Percentiles rank a stretch among this genome's conserved stretches.
These are phyloP conservation scores for Toxotes chatareus DNA, from an alignment of 2,113 vertebrate genomes.

Conservation along the genomic window DNA sequence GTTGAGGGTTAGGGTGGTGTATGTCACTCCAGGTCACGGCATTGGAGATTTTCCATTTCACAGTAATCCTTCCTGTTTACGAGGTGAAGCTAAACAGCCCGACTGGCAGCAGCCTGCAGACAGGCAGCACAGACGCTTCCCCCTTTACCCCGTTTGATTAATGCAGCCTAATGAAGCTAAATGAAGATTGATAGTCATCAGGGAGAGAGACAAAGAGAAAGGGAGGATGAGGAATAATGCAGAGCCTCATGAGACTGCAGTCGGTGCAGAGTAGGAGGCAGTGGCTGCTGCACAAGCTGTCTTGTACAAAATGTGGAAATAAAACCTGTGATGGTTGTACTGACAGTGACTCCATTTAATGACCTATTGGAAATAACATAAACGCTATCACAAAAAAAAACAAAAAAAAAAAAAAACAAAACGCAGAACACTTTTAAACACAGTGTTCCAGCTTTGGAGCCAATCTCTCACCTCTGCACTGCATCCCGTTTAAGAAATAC, in stretches of 20 bases:
- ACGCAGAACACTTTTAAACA: not conserved
- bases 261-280: constrained; percentile 20
- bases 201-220: constrained; percentile 30
- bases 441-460: not conserved
- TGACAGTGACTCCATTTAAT: constrained; percentile 55
- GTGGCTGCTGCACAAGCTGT: constrained; percentile 1
- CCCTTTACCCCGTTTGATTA: constrained; percentile 57
- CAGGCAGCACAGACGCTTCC: constrained; percentile 24
- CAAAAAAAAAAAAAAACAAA: too few relatives aligned
- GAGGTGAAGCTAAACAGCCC: constrained; percentile 11
- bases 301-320: not conserved
- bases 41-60: constrained; percentile 32
- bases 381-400: not conserved
- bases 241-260: constrained; percentile 31
- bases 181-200: constrained; percentile 66
- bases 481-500: not conserved
- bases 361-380: constrained; percentile 22
- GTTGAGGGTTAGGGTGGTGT: not conserved
- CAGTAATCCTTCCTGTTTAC: constrained; percentile 36
- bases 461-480: not conserved
- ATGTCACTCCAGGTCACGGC: constrained; percentile 11
- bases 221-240: constrained; percentile 19
- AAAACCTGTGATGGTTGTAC: constrained; percentile 49
- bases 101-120: constrained; percentile 38
- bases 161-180: constrained; percentile 65